A percentile compares a stretch with the other conserved stretches of the same genome.
Conservation (phyloP, 2,797 vertebrate genomes). For the Peromyscus attwateri region DNA sequence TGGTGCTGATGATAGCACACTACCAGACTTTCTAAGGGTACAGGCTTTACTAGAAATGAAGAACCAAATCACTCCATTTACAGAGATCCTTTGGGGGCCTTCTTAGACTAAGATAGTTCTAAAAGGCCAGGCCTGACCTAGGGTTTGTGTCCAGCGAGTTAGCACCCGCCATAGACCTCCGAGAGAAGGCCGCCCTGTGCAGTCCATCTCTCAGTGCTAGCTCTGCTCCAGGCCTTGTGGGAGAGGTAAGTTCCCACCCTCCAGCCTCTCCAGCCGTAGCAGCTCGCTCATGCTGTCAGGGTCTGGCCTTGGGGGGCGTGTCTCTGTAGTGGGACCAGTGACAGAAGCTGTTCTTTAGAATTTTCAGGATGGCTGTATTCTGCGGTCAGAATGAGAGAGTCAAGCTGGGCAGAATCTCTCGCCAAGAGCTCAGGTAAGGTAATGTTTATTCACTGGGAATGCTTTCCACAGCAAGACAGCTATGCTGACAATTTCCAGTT, state of each 20-base stretch:
- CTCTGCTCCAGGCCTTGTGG: conserved; percentile 78
- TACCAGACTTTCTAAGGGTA: neutral
- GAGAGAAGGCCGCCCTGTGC: conserved; percentile 58
- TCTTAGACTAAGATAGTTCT: conserved; percentile 54
- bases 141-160: conserved; percentile 53
- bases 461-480: conserved; percentile 88
- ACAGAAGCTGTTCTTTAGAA: conserved; percentile 98
- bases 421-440: conserved; percentile 95
- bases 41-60: neutral
- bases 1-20: neutral
- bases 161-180: conserved; percentile 61
- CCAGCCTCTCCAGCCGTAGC: conserved; percentile 88
- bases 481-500: conserved; percentile 80
- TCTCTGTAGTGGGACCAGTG: conserved; percentile 94
- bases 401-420: conserved; percentile 91
- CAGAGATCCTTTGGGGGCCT: conserved; percentile 41
- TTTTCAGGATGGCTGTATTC: conserved; percentile 95
- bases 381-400: conserved; percentile 92
- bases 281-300: conserved; percentile 83
- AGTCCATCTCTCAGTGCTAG: conserved; percentile 73
- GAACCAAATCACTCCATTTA: conserved; percentile 11
- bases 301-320: conserved; percentile 85
- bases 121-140: conserved; percentile 60
- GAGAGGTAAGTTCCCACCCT: conserved; percentile 88
- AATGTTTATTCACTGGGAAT: conserved; percentile 92